Evolutionary conservation across 2,888 invertebrate genomes (phyloP), one percentile per base, ranked within the genome.

Genomic region (Flexamia atlantica): DNA sequence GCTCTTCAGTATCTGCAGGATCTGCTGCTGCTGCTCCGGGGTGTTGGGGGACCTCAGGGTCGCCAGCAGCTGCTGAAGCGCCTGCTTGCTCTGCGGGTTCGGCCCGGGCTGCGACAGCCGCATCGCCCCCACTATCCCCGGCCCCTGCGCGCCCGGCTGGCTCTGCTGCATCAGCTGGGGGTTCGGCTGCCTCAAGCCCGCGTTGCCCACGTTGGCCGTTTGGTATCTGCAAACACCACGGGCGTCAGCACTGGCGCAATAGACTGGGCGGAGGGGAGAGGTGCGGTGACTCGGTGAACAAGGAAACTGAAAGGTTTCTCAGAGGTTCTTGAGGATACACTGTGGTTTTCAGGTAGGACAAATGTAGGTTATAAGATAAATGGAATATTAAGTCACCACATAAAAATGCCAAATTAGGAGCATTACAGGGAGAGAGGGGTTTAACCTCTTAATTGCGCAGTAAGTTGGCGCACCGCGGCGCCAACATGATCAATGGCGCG

Each of bases 21-120:
- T 94, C 91, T 97, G 96, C 89, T 95, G 95, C 89, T 98, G 98
- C 89, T 98, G 98, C 89, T 98, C 97, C 87, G 96, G 96, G 76
- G 97, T 95, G 88, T 95, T 95, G 81, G 98, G 98, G 88, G 96
- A 97, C 88, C 97, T 94, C 81, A 99, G 92, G 85, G 97, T 97
- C 88, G 95, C 95, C 94, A 98, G 95, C 28, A 99, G 93, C 90
- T 97, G 95, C 88, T 96, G 96, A 83, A 97, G 91, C 85, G 96
- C 96, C 88, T 95, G 93, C 87, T 93, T 93, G 74, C 86, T 86
- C 10, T 84, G 80, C 12, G 83, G 85, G 83, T 87, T 87, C 53
- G 85, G 88, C 83, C 91, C 91, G 32, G 91, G 89, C 87, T 91
- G 92, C 84, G 91, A 91, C 85, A 90, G 91, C 85, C 89, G 90